A percentile compares a stretch with the other conserved stretches of the same genome.
These are phyloP conservation scores for Melieria crassipennis DNA, from an alignment of 2,888 invertebrate genomes.

Conservation along the genomic window DNA sequence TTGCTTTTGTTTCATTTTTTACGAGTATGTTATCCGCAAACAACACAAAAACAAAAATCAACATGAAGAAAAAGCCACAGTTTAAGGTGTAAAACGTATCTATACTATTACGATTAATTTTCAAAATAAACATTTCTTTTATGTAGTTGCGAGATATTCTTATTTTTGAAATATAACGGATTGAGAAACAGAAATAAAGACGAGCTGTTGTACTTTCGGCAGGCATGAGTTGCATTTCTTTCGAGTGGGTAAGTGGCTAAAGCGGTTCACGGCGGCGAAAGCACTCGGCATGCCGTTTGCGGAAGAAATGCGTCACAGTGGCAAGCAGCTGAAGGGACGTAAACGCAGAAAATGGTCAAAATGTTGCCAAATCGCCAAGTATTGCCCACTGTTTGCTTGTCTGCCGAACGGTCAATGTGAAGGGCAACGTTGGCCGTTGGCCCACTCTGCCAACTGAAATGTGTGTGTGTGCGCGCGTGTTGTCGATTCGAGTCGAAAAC, in stretches of 20 bases:
- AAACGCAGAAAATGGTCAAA: background rate
- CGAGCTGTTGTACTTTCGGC: conserved; percentile 1
- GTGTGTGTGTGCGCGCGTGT: background rate
- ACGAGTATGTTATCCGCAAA: background rate
- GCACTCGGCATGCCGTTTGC: background rate
- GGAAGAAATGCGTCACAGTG: background rate
- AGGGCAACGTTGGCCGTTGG: conserved; percentile 11
- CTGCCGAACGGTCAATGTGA: conserved; percentile 22
- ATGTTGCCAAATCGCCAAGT: too few relatives aligned
- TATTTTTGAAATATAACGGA: conserved; percentile 25
- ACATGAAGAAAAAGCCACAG: too few relatives aligned
- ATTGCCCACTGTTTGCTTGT: too few relatives aligned
- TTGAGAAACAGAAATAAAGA: conserved; percentile 20
- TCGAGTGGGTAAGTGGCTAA: too few relatives aligned
- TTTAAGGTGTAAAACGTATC: background rate
- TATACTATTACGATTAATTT: conserved; percentile 20
- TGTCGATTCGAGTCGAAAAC: background rate
- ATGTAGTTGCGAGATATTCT: conserved; percentile 34
- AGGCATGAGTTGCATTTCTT: too few relatives aligned
- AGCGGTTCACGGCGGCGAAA: too few relatives aligned
- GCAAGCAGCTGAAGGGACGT: background rate
- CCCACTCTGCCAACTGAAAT: background rate
- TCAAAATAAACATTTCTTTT: conserved; percentile 25
- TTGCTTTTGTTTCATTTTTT: background rate
- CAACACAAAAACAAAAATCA: too few relatives aligned